Conservation (phyloP, 2,113 vertebrate species). For the Notarius lentiginosus region DNA sequence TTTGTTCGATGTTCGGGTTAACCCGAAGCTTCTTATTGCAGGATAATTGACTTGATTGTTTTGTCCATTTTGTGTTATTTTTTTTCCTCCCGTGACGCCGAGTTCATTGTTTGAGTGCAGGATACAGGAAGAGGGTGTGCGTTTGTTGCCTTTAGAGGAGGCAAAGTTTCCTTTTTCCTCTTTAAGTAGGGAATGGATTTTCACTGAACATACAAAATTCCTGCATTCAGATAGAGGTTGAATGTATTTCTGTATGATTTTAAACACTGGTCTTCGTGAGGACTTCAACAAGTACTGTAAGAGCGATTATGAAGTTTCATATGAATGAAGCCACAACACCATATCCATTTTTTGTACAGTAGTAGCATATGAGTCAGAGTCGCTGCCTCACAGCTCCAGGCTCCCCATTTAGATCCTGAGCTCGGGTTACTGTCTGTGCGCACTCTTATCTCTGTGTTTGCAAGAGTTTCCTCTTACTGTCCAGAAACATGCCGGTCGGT, state of each 20-base stretch:
- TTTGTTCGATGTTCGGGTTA: neutral
- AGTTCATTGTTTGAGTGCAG: conserved; percentile 69
- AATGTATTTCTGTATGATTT: neutral
- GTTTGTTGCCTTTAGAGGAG: conserved; percentile 56
- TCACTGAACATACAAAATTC: neutral
- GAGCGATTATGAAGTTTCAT: neutral
- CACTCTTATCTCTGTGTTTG: neutral
- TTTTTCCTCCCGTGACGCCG: conserved; percentile 45
- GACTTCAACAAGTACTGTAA: neutral
- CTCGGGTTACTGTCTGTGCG: neutral
- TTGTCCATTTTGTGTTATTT: conserved; percentile 20
- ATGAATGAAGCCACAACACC: neutral
- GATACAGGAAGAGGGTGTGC: conserved; percentile 80
- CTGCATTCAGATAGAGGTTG: neutral
- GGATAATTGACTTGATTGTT: neutral
- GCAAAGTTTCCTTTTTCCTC: conserved; percentile 70
- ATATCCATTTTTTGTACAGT: neutral
- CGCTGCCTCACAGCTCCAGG: neutral
- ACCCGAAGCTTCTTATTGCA: neutral
- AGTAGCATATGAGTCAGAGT: neutral
- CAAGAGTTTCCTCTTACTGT: neutral
- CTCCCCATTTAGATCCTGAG: neutral
- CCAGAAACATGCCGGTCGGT: neutral
- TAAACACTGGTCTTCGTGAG: neutral
- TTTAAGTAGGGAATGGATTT: conserved; percentile 54